These are phyloP conservation scores for Carollia perspicillata DNA, from an alignment of 2,113 vertebrate species.

Conservation along the genomic window DNA sequence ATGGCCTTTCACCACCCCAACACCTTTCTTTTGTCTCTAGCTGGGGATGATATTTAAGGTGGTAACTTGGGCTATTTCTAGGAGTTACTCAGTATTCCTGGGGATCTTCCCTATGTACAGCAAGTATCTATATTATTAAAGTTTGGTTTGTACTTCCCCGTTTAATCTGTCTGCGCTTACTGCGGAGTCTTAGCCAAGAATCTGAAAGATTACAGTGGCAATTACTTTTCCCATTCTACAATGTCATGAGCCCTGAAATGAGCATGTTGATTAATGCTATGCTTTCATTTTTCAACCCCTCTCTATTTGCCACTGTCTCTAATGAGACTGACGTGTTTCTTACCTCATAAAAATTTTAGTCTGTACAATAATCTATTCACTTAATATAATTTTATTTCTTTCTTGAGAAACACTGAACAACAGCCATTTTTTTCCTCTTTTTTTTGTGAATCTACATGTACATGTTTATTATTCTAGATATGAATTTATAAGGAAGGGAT, in stretches of 20 bases:
- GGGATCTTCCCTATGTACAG: neutral
- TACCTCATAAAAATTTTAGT: neutral
- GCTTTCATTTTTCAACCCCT: neutral
- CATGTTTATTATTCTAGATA: too few species aligned
- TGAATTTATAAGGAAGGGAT: too few species aligned
- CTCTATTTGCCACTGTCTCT: neutral
- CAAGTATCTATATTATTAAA: neutral
- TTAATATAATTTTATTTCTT: neutral
- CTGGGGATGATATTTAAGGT: neutral
- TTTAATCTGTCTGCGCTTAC: neutral
- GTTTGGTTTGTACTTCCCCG: neutral
- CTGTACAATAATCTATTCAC: neutral
- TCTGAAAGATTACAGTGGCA: neutral
- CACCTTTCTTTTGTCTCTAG: neutral
- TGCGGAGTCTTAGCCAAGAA: neutral
- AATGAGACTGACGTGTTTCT: neutral
- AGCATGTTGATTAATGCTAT: neutral
- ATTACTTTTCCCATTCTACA: neutral
- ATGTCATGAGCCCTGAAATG: neutral
- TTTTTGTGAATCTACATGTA: too few species aligned
- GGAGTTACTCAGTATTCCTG: neutral
- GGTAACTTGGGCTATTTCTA: neutral
- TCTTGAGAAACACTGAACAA: neutral
- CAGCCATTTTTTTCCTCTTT: fast-evolving
- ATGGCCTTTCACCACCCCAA: neutral